phyloP scores from a whole-genome alignment of 2,797 vertebrate genomes.

The Oophaga sylvatica region DNA sequence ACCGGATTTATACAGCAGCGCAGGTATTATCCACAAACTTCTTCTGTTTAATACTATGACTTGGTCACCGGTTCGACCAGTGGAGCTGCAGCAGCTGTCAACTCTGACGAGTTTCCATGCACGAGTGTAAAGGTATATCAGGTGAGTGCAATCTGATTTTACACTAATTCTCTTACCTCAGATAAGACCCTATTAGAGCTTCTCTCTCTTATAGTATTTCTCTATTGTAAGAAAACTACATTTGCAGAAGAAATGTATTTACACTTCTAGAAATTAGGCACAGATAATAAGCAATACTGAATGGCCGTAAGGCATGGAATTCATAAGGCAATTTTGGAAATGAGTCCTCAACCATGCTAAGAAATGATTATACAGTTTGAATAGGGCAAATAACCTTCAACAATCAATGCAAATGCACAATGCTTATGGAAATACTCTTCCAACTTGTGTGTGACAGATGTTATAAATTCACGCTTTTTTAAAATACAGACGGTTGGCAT shows the following conservation, averaged over 20 bases:
- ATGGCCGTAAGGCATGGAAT: not conserved
- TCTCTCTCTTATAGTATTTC: no score
- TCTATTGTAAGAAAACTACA: not conserved
- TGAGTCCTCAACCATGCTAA: not conserved
- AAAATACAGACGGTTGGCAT: not conserved
- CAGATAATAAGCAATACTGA: not conserved
- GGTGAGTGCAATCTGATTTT: no score
- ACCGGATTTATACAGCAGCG: no score
- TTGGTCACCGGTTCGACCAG: no score
- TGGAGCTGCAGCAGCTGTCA: no score
- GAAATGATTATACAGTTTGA: not conserved
- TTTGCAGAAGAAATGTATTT: not conserved
- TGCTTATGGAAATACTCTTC: not conserved
- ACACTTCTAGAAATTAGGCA: not conserved
- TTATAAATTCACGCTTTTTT: not conserved
- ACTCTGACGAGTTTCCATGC: no score
- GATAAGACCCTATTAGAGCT: no score
- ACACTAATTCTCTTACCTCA: no score
- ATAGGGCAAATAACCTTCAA: not conserved
- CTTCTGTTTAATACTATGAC: no score
- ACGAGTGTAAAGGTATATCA: no score
- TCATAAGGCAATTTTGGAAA: not conserved
- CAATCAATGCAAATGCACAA: not conserved
- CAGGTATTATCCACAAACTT: no score
- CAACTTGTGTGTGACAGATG: not conserved